Evolutionary conservation across 2,797 vertebrate genomes (phyloP), one percentile per base, ranked within the genome.

Genomic region (Sebastes iracundus): DNA sequence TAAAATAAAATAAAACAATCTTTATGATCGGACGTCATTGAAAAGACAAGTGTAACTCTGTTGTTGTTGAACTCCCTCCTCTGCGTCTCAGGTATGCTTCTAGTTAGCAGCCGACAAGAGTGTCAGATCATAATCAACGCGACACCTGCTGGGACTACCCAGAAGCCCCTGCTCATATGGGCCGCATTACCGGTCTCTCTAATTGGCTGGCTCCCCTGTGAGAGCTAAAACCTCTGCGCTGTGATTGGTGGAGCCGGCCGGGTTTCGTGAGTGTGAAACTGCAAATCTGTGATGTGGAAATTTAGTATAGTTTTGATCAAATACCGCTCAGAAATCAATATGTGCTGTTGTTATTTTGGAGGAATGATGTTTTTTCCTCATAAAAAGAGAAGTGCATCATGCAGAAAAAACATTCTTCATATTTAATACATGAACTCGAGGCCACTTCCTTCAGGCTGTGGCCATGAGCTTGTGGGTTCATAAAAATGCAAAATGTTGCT

Each of bases 121-220:
- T 90, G 93, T 95, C 88, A 93, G 87, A 93, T 94, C 87, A 93
- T 93, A 92, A 95, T 92, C 94, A 92, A 83, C 55, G 59, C 84
- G 33, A 91, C 94, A 95, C 94, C 92, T 95, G 92, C 94, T 91
- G 94, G 85, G 90, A 81, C 82, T 93, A 92, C 94, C 92, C 92
- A 94, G 86, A 93, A 94, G 84, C 88, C 83, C 77, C 89, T 27
- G 85, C 87, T 93, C 92, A 94, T 89, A 90, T 91, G 93, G 92
- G 85, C 91, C 8, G 23, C 80, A 91, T 95, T 94, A 95, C 88
- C 72, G 77, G 75, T 27, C 67, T 6, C 87, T 92, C 76, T 93
- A 92, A 94, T 90, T 89, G 89, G 78, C 83, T 72, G 72, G 72
- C 78, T 86, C 81, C 80, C 85, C 88, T 83, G 80, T 64, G 79